Evolutionary conservation across 2,888 invertebrate species (phyloP).

Genomic region (Chymomyza amoena): DNA sequence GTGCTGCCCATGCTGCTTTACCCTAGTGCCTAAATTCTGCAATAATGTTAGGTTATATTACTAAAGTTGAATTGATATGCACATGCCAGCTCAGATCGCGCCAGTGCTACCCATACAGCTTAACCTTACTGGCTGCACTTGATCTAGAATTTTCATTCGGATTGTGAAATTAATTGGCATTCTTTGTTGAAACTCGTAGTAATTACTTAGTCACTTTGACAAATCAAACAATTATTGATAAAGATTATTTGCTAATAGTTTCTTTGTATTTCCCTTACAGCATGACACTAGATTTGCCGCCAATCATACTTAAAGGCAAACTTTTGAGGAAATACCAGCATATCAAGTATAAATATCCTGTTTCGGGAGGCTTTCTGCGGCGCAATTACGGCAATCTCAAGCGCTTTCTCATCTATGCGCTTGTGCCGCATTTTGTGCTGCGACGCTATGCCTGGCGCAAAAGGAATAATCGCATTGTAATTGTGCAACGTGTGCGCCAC

Average conservation of each 20-base stretch:
- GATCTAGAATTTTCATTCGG: no score
- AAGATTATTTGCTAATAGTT: background rate
- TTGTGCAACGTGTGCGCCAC: constrained; percentile 57
- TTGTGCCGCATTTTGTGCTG: constrained; percentile 65
- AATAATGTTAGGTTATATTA: no score
- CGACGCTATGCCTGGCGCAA: constrained; percentile 65
- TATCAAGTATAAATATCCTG: constrained; percentile 68
- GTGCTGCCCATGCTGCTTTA: no score
- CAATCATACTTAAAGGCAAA: constrained; percentile 48
- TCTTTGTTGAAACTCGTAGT: no score
- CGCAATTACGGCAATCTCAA: constrained; percentile 66
- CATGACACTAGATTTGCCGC: constrained; percentile 46
- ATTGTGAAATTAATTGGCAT: no score
- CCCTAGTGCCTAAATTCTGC: no score
- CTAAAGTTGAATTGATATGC: no score
- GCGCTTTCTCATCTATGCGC: constrained; percentile 67
- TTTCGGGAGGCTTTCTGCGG: constrained; percentile 61
- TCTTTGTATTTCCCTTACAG: constrained; percentile 19
- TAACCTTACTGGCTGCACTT: constrained; percentile 20
- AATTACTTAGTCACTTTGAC: no score
- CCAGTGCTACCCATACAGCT: constrained; percentile 34
- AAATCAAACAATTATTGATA: no score
- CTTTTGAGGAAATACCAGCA: constrained; percentile 55
- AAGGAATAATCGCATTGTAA: constrained; percentile 47
- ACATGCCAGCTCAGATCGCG: no score